Evolutionary conservation across 2,888 invertebrate species (phyloP), one percentile per base, ranked within the genome.

Genomic region (Limnephilus lunatus): DNA sequence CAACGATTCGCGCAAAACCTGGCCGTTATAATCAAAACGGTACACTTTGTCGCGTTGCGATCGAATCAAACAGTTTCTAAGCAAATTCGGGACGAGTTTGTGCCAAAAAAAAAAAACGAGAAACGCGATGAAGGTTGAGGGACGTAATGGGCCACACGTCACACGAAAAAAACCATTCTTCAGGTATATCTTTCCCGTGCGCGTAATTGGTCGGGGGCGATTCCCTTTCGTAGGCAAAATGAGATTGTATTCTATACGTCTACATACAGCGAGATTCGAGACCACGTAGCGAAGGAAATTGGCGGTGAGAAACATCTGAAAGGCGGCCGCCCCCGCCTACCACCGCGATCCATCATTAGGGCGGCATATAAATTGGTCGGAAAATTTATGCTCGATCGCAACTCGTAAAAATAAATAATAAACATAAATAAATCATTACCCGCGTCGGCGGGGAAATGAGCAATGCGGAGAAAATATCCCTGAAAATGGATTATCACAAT

Each of bases 331-430:
- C 81, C 68, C 80, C 25, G 88, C 68, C 88, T 80, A 39, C 30
- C 35, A 25, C 68, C 32, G 88, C 80, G 88, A 80, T 80, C n/a
- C 80, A 39, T 89, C 88, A 89, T 89, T 89, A 89, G 88, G 88
- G 81, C 80, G 88, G 88, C 82, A 82, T 39, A 89, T 81, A 89
- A 89, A 89, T 81, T 82, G 82, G 89, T 89, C 81, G n/a, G 39
- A 81, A 81, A 81, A 90, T 83, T 31, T 90, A 82, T 19, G 90
- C 82, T 82, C 82, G 90, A 90, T 90, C 82, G 90, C 80, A 81
- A 32, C 80, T 30, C 35, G 81, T 35, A 30, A 89, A 89, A 89
- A 89, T 89, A 89, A 89, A 30, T 44, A 86, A 86, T 44, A 86
- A 86, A 88, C 19, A 35, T 68, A 80, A 80, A 68, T 80, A 19